Evolutionary conservation across 2,888 invertebrate genomes (phyloP).

Genomic region (Anthophora plumipes): DNA sequence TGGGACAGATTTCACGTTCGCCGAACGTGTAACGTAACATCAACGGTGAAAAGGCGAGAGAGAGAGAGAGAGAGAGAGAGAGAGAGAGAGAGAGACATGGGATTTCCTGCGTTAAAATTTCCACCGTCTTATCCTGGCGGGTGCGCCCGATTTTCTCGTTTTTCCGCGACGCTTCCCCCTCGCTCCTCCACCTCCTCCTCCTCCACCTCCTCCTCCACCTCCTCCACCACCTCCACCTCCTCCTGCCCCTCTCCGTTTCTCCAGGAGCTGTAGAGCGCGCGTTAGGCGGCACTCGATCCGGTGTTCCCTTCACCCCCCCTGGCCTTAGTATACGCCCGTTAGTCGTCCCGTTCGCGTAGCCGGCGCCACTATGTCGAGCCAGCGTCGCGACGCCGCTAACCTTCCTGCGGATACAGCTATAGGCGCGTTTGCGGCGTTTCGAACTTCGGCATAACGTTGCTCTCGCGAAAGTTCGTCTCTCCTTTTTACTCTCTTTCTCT

Average conservation of each 20-base stretch:
- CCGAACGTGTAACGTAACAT: no score
- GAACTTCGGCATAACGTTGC: background rate
- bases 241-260: no score
- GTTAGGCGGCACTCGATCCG: slow-evolving; percentile 40
- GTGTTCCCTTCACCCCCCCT: slow-evolving; percentile 22
- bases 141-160: slow-evolving; percentile 32
- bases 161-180: slow-evolving; percentile 44
- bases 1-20: no score
- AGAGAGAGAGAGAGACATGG: background rate
- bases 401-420: slow-evolving; percentile 54
- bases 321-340: slow-evolving; percentile 9
- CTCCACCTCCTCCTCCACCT: slow-evolving; percentile 8
- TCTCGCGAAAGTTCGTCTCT: background rate
- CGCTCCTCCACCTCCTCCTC: background rate
- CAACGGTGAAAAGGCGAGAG: no score
- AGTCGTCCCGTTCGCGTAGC: slow-evolving; percentile 65
- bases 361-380: slow-evolving; percentile 72
- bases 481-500: no score
- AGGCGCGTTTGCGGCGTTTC: slow-evolving; percentile 48
- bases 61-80: no score
- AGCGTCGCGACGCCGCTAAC: slow-evolving; percentile 70
- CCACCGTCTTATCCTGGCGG: background rate
- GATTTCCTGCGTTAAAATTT: slow-evolving; percentile 24
- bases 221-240: background rate
- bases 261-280: background rate